Percentiles rank a stretch among this genome's conserved stretches.
These are phyloP conservation scores for Catharus ustulatus DNA, from an alignment of 2,797 vertebrate species.

Conservation along the genomic window DNA sequence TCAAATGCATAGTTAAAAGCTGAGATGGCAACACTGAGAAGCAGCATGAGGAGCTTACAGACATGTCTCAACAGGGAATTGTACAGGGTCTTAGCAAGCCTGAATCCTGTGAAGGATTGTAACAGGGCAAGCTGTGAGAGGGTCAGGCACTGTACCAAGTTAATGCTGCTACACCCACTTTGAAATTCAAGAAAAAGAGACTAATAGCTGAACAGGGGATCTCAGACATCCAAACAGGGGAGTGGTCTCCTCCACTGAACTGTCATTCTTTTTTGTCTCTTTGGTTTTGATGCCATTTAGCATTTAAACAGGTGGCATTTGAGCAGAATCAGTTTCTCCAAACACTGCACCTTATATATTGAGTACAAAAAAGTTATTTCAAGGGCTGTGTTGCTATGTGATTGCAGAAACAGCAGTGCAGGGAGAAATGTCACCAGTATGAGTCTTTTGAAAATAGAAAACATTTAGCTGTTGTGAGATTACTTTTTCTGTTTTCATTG, in stretches of 20 bases:
- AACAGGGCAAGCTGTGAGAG: constrained; percentile 16
- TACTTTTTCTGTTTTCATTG: constrained; percentile 59
- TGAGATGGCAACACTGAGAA: background rate
- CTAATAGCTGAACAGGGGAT: background rate
- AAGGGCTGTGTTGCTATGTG: constrained; percentile 71
- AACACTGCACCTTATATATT: constrained; percentile 39
- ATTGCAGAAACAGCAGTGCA: constrained; percentile 66
- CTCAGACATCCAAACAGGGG: background rate
- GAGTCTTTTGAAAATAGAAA: constrained; percentile 72
- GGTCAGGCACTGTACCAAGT: constrained; percentile 30
- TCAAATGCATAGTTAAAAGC: background rate
- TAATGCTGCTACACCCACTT: background rate
- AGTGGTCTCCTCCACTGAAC: background rate
- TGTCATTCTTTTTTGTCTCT: background rate
- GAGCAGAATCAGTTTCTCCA: constrained; percentile 60
- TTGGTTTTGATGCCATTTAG: constrained; percentile 49
- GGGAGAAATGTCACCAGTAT: constrained; percentile 72
- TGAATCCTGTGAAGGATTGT: background rate
- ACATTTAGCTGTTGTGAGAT: constrained; percentile 58
- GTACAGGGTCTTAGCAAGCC: constrained; percentile 19
- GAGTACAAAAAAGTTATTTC: constrained; percentile 72
- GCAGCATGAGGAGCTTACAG: background rate
- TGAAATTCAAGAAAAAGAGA: constrained; percentile 17
- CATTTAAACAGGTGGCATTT: constrained; percentile 60
- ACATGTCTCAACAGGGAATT: background rate